Conservation (phyloP, 2,888 invertebrate species). For the Neria commutata region DNA sequence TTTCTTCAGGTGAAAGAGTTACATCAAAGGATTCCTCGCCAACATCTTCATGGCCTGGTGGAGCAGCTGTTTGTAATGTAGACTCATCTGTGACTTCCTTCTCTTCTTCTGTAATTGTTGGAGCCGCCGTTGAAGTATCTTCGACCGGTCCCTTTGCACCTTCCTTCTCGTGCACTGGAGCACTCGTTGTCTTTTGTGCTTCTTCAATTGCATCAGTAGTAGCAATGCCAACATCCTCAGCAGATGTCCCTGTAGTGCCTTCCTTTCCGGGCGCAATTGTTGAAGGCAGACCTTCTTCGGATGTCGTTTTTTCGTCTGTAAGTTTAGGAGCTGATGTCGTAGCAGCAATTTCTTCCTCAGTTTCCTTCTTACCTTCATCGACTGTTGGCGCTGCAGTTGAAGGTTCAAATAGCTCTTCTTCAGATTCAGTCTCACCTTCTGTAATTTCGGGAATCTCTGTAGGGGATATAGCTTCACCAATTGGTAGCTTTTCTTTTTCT, state of each 20-base stretch:
- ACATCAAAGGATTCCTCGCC: slow-evolving; percentile 21
- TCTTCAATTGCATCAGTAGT: not conserved
- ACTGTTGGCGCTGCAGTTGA: slow-evolving; percentile 5
- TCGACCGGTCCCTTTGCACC: slow-evolving; percentile 21
- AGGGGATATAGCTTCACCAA: slow-evolving; percentile 9
- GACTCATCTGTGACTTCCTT: slow-evolving; percentile 24
- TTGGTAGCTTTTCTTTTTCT: not conserved
- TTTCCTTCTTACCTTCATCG: slow-evolving; percentile 15
- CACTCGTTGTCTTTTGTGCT: not conserved
- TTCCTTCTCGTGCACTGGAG: no score
- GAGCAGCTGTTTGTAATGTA: slow-evolving; percentile 1
- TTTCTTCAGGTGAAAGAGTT: slow-evolving; percentile 23
- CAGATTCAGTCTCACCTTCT: not conserved
- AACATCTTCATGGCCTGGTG: slow-evolving; percentile 20
- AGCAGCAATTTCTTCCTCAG: not conserved
- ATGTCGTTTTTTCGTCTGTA: slow-evolving; percentile 23
- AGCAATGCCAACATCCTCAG: slow-evolving; percentile 19
- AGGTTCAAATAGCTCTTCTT: not conserved
- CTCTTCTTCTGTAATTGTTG: slow-evolving; percentile 19
- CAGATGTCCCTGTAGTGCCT: no score
- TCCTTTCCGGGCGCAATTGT: slow-evolving; percentile 28
- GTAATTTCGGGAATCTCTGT: no score
- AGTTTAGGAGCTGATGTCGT: slow-evolving; percentile 17
- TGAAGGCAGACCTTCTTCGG: slow-evolving; percentile 12
- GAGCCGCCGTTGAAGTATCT: slow-evolving; percentile 20